Evolutionary conservation across 1,140 invertebrate genomes (phyloP).

Genomic region (honey bee (Apis mellifera)): Amel_HAv3.1 CM009935.2:4500501-4501000

Average conservation of each 20-base stretch:
- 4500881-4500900: conserved; percentile 2
- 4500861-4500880: not conserved
- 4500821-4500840: not conserved
- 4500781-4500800: too few relatives aligned
- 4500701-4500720: too few relatives aligned
- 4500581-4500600: not conserved
- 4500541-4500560: not conserved
- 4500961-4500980: not conserved
- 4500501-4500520: not conserved
- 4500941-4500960: not conserved
- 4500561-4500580: not conserved
- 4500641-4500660: not conserved
- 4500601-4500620: not conserved
- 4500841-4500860: too few relatives aligned
- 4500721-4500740: too few relatives aligned
- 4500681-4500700: too few relatives aligned
- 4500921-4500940: not conserved
- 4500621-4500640: not conserved
- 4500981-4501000: not conserved
- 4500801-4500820: not conserved
- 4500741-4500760: too few relatives aligned
- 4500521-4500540: not conserved
- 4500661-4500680: not conserved
- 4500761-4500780: too few relatives aligned
- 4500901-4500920: not conserved